Base-by-base conservation (phyloP, 1,140 invertebrate genomes). In the Zaprionus kolodkinae region DNA sequence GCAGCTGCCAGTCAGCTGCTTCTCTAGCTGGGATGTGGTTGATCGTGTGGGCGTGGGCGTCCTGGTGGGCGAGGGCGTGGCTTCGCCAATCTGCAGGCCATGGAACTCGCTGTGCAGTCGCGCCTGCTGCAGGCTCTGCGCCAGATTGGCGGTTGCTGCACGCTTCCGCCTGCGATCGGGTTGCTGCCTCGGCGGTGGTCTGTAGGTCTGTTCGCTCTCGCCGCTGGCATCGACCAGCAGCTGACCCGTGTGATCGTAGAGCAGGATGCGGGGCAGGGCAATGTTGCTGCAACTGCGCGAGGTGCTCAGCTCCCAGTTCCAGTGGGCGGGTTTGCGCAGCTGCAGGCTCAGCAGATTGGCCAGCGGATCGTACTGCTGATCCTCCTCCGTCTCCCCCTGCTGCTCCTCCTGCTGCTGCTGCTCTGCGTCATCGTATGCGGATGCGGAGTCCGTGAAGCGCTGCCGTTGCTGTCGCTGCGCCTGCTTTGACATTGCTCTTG, bases 231-330 rank as follows among this genome's bases (percentile, higher is more conserved):
- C 93, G 0, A 93, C 85, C 6, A 94, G 72, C 4, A 94, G 81
- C 52, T 92, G 77, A 5, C 93, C 93, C 36, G 92, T 92, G 57
- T 93, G 91, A 71, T 94, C 92, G 67, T 92, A 94, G 0, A 94
- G 79, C 52, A 94, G 79, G 10, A 94, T 94, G 0, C 92, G 91
- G 1, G 94, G 94, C 61, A 94, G 76, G 12, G 90, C 79, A 25
- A 94, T 93, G 66, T 94, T 93, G 17, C 93, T 93, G 43, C 93
- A 94, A 25, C 93, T 94, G 60, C 93, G 93, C 6, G 93, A 94
- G 5, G 94, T 94, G 17, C 92, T 93, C 65, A 94, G 69, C 82
- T 94, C 93, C 94, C 93, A 94, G 69, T 93, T 93, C 94, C 94
- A 94, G 69, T 89, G 86, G 63, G 92, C 91, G 0, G 94, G 94